These are phyloP conservation scores for Bradysia coprophila DNA, from an alignment of 1,140 invertebrate species.

Conservation along the genomic window DNA sequence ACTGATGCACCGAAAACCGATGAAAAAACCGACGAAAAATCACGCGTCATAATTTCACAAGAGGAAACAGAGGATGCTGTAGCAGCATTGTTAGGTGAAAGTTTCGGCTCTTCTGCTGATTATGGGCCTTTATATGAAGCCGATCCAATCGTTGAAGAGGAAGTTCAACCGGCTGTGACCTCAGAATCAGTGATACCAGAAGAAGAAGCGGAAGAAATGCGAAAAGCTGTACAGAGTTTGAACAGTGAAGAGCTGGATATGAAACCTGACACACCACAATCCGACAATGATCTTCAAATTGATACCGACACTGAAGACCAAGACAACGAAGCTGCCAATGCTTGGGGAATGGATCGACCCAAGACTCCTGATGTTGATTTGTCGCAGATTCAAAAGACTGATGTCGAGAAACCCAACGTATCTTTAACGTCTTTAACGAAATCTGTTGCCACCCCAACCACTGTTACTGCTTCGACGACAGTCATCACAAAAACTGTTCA, in stretches of 20 bases:
- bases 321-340: slow-evolving; percentile 26
- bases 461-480: background rate
- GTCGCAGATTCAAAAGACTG: slow-evolving; percentile 13
- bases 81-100: slow-evolving; percentile 66
- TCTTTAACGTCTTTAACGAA: too few relatives aligned
- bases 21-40: slow-evolving; percentile 50
- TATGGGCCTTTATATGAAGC: slow-evolving; percentile 30
- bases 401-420: too few relatives aligned
- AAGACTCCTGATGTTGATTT: slow-evolving; percentile 26
- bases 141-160: slow-evolving; percentile 9
- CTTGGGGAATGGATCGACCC: slow-evolving; percentile 6
- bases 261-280: slow-evolving; percentile 67
- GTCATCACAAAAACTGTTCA: background rate
- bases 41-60: slow-evolving; percentile 67
- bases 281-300: slow-evolving; percentile 66
- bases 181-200: slow-evolving; percentile 26
- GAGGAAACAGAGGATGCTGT: slow-evolving; percentile 86
- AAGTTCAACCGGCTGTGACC: slow-evolving; percentile 6
- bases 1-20: slow-evolving; percentile 20
- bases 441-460: too few relatives aligned
- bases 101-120: slow-evolving; percentile 44
- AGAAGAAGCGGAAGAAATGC: slow-evolving; percentile 57
- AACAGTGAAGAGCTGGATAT: slow-evolving; percentile 52
- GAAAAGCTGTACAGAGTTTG: slow-evolving; percentile 55
- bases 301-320: slow-evolving; percentile 70